Evolutionary conservation across 2,888 invertebrate genomes (phyloP), one percentile per base, ranked within the genome.

Genomic region (Salpingus planirostris): DNA sequence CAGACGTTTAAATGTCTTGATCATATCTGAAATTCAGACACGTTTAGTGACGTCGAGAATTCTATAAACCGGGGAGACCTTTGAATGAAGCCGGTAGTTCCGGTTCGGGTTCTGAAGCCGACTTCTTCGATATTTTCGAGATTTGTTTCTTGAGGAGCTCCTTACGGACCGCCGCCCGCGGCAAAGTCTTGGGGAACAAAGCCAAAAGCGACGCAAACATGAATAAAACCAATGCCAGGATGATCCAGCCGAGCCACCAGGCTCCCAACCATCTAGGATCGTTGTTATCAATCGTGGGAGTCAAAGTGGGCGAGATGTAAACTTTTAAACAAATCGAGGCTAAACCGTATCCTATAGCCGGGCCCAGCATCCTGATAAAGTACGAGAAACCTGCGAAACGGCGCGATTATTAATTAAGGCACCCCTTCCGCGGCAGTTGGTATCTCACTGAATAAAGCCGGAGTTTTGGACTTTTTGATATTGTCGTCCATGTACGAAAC

Each of bases 201-300:
- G 77, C 74, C 11, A 83, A 55, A 2, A 81, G 63, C 8, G 73
- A 67, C 0, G 78, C 74, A 6, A 77, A 72, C 4, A 76, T 39
- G 23, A 76, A 66, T 11, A 80, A 63, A 2, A 76, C 56, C 1
- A 69, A 57, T 8, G 74, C 77, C 23, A 80, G 59, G 10, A 81
- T 68, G 12, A 80, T 64, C 77, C 80, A 82, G 1, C 81, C 83
- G 25, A 83, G 54, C 84, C 84, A 86, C 84, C 84, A 85, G n/a
- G 85, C 84, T 1, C 85, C 85, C 24, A 85, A 62, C 85, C 85
- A 86, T 43, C 82, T 69, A 1, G 83, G 82, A 64, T 84, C 82
- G 32, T 69, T 67, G 36, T 69, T 74, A 11, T 69, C 70, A 36
- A 84, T 76, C 2, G 74, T 74, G 3, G 78, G 79, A 22, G 73